Conservation (phyloP, 1,140 invertebrate species). For the Lethrus apterus region DNA sequence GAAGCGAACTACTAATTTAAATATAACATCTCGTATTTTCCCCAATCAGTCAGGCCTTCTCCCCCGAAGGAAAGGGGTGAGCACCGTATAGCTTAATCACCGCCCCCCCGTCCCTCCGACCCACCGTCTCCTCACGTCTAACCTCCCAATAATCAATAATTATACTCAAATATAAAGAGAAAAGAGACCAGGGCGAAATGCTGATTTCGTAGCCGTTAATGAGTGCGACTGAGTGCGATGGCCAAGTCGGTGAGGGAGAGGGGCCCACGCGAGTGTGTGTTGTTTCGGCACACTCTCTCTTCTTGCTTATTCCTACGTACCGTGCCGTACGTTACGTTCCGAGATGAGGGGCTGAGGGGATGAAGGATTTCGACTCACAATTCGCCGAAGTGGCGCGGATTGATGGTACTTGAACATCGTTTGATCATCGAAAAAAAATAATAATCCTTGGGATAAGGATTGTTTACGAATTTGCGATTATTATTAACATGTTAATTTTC, state of each 20-base stretch:
- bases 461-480: too few species aligned
- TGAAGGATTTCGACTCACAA: too few species aligned
- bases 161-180: conserved; percentile 23
- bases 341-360: too few species aligned
- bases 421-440: too few species aligned
- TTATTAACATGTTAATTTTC: too few species aligned
- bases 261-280: conserved; percentile 3
- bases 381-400: too few species aligned
- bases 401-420: too few species aligned
- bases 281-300: conserved; percentile 12
- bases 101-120: conserved; percentile 13
- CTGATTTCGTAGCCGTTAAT: conserved; percentile 18
- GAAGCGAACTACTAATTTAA: conserved; percentile 18
- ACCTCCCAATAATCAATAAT: conserved; percentile 23
- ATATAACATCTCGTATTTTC: conserved; percentile 22
- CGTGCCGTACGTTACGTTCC: too few species aligned
- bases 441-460: too few species aligned
- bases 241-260: conserved; percentile 5
- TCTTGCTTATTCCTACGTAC: too few species aligned
- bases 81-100: conserved; percentile 24
- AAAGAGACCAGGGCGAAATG: conserved; percentile 19
- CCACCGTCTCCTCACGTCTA: conserved; percentile 11
- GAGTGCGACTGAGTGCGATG: conserved; percentile 10
- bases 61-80: conserved; percentile 20
- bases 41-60: conserved; percentile 22